Evolutionary conservation across 2,113 vertebrate species (phyloP).

Genomic region (Dicentrarchus labrax): DNA sequence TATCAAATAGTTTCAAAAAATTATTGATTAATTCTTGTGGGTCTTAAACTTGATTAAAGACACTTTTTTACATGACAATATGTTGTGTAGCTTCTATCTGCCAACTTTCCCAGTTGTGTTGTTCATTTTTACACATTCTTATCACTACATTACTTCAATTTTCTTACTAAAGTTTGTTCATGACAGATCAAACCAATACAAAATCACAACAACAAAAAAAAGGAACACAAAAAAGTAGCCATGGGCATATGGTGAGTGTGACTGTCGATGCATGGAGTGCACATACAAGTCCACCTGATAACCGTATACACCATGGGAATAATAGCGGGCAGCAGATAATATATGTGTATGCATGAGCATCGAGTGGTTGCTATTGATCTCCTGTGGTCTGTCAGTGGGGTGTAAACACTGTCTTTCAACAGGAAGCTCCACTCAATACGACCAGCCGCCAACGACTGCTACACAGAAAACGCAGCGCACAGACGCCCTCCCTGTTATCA

Average conservation of each 20-base stretch:
- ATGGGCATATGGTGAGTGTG: conserved; percentile 43
- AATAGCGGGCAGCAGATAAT: conserved; percentile 63
- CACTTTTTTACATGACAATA: too few species aligned
- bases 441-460: conserved; percentile 56
- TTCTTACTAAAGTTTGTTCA: not conserved
- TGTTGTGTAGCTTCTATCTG: not conserved
- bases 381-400: conserved; percentile 72
- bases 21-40: not conserved
- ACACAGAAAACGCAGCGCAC: conserved; percentile 44
- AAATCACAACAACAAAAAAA: not conserved
- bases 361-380: conserved; percentile 81
- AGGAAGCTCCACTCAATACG: conserved; percentile 76
- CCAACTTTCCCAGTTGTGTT: not conserved
- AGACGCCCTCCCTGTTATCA: conserved; percentile 32
- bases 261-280: conserved; percentile 38
- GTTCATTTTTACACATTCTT: not conserved
- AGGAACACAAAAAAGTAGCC: not conserved
- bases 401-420: conserved; percentile 83
- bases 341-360: conserved; percentile 84
- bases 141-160: not conserved
- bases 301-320: conserved; percentile 64
- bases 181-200: conserved; percentile 3
- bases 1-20: not conserved
- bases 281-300: conserved; percentile 43
- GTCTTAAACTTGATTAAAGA: not conserved